Percentiles rank a stretch among this genome's conserved stretches.
Evolutionary conservation across 2,797 vertebrate genomes (phyloP).

Genomic region (Sitta carolinensis): DNA sequence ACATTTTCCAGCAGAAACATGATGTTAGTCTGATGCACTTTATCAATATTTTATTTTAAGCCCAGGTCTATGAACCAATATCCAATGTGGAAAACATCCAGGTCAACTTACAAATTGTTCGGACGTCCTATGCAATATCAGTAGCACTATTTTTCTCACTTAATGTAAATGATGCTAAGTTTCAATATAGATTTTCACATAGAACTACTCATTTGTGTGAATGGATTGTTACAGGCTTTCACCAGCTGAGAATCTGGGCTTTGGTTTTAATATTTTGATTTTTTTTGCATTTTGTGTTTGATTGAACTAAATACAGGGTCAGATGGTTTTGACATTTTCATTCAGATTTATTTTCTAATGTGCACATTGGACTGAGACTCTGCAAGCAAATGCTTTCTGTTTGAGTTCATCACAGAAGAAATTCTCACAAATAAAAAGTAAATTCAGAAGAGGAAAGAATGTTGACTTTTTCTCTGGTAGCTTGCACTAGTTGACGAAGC

Average conservation of each 20-base stretch:
- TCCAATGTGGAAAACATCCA: background rate
- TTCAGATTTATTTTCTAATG: background rate
- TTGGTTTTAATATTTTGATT: background rate
- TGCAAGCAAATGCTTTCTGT: background rate
- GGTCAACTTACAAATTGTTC: background rate
- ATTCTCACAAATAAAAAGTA: background rate
- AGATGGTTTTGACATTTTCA: background rate
- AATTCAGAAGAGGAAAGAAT: background rate
- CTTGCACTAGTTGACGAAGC: background rate
- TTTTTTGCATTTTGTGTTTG: background rate
- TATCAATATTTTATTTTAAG: conserved; percentile 2
- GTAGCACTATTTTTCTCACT: background rate
- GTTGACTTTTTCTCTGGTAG: background rate
- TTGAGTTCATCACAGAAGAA: background rate
- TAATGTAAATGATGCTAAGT: background rate
- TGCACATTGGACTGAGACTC: background rate
- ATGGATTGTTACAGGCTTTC: background rate
- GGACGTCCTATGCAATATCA: background rate
- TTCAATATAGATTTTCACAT: background rate
- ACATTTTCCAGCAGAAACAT: background rate
- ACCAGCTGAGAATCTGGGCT: background rate
- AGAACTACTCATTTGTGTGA: background rate
- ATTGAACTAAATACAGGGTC: background rate
- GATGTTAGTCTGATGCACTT: background rate
- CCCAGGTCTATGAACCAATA: background rate